Percentiles rank a stretch among this genome's conserved stretches.
Conservation (phyloP, 2,888 invertebrate species). For the Heliconius aoede region DNA sequence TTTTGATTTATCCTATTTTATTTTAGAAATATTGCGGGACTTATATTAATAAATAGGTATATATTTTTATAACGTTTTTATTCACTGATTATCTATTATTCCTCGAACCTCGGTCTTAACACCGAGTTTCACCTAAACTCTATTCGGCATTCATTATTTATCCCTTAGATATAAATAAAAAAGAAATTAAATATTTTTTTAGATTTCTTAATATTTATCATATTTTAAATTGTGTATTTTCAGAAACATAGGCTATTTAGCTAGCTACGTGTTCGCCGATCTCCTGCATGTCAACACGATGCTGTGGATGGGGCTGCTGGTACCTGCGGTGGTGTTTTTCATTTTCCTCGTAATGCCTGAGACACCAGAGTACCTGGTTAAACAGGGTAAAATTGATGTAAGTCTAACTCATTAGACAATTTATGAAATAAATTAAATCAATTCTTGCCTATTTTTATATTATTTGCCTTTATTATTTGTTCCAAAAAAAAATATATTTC, state of each 20-base stretch:
- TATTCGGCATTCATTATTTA: no score
- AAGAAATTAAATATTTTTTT: no score
- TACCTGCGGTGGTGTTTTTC: slow-evolving; percentile 69
- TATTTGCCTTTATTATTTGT: background rate
- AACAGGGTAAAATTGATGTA: slow-evolving; percentile 77
- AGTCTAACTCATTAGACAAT: slow-evolving; percentile 48
- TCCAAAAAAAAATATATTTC: no score
- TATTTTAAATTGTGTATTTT: slow-evolving; percentile 37
- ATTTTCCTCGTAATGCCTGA: slow-evolving; percentile 77
- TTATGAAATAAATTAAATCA: background rate
- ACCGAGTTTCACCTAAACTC: no score
- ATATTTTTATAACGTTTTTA: no score
- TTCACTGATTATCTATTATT: background rate
- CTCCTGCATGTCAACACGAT: slow-evolving; percentile 64
- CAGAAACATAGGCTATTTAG: slow-evolving; percentile 76
- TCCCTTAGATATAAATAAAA: no score
- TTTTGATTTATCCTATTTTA: no score
- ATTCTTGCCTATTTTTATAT: background rate
- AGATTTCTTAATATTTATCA: background rate
- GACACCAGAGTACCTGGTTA: slow-evolving; percentile 77
- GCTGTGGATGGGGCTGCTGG: slow-evolving; percentile 71
- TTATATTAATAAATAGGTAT: no score
- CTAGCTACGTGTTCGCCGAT: slow-evolving; percentile 73
- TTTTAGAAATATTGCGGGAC: no score
- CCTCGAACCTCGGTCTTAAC: background rate